These are phyloP conservation scores for Geophilus truncorum DNA, from an alignment of 2,888 invertebrate species.

Conservation along the genomic window DNA sequence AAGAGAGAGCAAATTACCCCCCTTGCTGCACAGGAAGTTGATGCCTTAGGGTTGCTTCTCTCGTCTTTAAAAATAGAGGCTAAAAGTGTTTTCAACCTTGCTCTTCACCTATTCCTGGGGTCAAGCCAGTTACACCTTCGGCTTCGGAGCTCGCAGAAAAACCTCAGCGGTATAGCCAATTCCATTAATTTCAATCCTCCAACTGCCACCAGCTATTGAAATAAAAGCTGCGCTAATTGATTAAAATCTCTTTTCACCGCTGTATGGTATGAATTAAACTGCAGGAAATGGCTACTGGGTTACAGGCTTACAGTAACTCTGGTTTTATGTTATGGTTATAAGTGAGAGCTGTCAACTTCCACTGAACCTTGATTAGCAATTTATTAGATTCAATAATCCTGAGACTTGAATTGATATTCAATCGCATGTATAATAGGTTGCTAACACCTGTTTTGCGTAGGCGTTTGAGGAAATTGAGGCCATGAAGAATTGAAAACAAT, in stretches of 20 bases:
- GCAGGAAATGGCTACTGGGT: not conserved
- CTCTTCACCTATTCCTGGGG: conserved; percentile 17
- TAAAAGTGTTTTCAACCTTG: conserved; percentile 8
- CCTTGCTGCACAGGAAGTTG: conserved; percentile 10
- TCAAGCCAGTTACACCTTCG: not conserved
- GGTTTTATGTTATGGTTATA: not conserved
- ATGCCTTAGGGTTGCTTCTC: not conserved
- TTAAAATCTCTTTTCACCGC: not conserved
- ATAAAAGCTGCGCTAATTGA: not conserved
- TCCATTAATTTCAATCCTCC: not conserved
- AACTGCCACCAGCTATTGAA: not conserved
- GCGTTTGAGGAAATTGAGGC: not conserved
- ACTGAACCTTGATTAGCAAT: not conserved
- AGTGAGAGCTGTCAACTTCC: not conserved
- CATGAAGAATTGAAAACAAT: not conserved
- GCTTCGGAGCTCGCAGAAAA: not conserved
- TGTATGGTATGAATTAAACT: not conserved
- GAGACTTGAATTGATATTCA: not conserved
- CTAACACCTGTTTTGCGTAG: conserved; percentile 6
- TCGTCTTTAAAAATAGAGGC: conserved; percentile 1
- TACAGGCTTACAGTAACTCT: not conserved
- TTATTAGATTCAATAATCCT: not conserved
- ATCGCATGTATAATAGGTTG: not conserved
- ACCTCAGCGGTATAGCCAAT: not conserved
- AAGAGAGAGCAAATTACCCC: conserved; percentile 18